Evolutionary conservation across 2,797 vertebrate genomes (phyloP), one percentile per base, ranked within the genome.

Genomic region (Gephyroberyx darwinii): DNA sequence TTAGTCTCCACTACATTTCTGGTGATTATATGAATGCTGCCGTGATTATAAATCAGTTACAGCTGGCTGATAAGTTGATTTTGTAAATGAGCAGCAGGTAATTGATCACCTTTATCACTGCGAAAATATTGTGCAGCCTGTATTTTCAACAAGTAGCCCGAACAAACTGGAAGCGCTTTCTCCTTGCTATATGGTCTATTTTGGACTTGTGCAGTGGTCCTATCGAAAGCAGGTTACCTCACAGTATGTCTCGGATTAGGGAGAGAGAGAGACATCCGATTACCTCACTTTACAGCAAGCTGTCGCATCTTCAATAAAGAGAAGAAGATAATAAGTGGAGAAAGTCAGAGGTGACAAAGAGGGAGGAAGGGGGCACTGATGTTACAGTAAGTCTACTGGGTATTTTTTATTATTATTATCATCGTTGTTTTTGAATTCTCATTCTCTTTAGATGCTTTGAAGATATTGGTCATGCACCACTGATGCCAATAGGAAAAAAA

Each of bases 261-360:
- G 69, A 72, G 78, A 69, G 51, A 74, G 84, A 83, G 86, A 91
- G 88, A 90, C 87, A 92, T 92, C 91, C 90, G 85, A 92, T 92
- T 92, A 92, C 78, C 74, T 81, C 74, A 75, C 89, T 79, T 87
- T 85, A 88, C 37, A 51, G 65, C 91, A 91, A 92, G 89, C 91
- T 92, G 91, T 91, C 58, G 54, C 87, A 72, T 80, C 56, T 41
- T 72, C 67, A 58, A 45, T 5, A 39, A 68, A 58, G 67, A 66
- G 57, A 71, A 77, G 70, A 69, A 77, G 70, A 69, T 71, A 80
- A 71, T 57, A 30, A 74, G 61, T 58, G 79, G 77, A 77, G 84
- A 85, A 87, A 91, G 90, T 91, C 88, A 90, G 83, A 90, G 88
- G 86, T 90, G 78, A 75, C 16, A 19, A 3, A 12, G 35, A 57